phyloP scores from a whole-genome alignment of 2,113 vertebrate genomes.

The Dinomys branickii region DNA sequence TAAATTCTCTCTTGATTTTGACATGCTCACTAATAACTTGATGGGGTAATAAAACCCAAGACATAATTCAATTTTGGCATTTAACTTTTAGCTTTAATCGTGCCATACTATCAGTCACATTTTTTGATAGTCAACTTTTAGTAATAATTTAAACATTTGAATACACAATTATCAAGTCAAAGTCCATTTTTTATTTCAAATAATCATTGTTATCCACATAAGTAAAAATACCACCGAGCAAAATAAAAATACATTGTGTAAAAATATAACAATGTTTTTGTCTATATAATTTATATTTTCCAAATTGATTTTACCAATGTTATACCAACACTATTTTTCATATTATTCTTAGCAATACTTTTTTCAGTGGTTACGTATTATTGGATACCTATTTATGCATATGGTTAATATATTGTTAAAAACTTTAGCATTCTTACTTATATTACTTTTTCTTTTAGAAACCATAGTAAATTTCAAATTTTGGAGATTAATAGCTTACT shows the following conservation, averaged over 20 bases:
- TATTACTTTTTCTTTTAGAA: not conserved
- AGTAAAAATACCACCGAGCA: not conserved
- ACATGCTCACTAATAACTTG: not conserved
- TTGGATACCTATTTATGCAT: not conserved
- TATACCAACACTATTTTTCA: not conserved
- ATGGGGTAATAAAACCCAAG: not conserved
- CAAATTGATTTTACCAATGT: not conserved
- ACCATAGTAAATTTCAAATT: not conserved
- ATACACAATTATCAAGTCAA: not conserved
- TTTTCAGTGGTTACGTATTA: not conserved
- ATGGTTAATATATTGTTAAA: not conserved
- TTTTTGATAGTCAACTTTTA: not conserved
- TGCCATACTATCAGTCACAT: not conserved
- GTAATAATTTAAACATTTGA: not conserved
- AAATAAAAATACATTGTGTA: not conserved
- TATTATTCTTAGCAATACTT: not conserved
- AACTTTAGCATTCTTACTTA: not conserved
- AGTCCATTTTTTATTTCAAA: not conserved
- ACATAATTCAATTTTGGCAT: not conserved
- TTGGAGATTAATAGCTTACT: not conserved
- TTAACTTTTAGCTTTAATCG: not conserved
- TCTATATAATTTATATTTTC: not conserved
- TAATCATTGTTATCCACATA: not conserved
- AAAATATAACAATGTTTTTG: not conserved
- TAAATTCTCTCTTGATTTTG: not conserved